Evolutionary conservation across 2,113 vertebrate genomes (phyloP), one percentile per base, ranked within the genome.

Genomic region (Psilopogon haemacephalus): DNA sequence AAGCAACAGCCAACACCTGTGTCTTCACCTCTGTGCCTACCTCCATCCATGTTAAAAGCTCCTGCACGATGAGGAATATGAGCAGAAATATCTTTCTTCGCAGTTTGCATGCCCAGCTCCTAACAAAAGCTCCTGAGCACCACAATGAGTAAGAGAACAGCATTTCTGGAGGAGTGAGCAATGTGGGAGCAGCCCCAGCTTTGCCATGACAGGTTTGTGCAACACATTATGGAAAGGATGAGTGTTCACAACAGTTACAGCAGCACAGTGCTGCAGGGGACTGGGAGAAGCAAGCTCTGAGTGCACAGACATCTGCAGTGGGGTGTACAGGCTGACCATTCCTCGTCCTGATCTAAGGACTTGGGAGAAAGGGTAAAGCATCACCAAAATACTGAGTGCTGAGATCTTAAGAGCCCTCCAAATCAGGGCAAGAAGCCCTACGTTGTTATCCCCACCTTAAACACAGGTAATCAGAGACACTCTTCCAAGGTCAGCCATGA

Each of bases 111-210:
- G 24, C 75, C 50, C 4, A 6, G 28, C 11, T 82, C 56, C 86
- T 68, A 38, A 13, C 8, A 65, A 77, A 88, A 89, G 52, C 84
- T 84, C 42, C 24, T 81, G 1, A 3, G 33, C 77, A 79, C 44
- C 73, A 68, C 81, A 60, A 30, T 58, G 89, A 95, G 44, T 85
- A 78, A 91, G 87, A 76, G 87, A 89, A 84, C 94, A 92, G 93
- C 58, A 89, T 95, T 93, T 92, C 84, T 28, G 91, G 84, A 72
- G 95, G 94, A 93, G 93, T 74, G 42, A 90, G 67, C 0, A 1
- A 86, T 0, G 81, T 85, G 91, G 94, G 87, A 94, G 77, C 83
- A 90, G 79, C 68, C 12, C 58, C 1, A 0, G 82, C 33, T 8
- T 67, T 81, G 60, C 52, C 62, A 30, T 9, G 4, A 27, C 77